phyloP scores from a whole-genome alignment of 2,113 vertebrate genomes.

The Nipponia nippon region DNA sequence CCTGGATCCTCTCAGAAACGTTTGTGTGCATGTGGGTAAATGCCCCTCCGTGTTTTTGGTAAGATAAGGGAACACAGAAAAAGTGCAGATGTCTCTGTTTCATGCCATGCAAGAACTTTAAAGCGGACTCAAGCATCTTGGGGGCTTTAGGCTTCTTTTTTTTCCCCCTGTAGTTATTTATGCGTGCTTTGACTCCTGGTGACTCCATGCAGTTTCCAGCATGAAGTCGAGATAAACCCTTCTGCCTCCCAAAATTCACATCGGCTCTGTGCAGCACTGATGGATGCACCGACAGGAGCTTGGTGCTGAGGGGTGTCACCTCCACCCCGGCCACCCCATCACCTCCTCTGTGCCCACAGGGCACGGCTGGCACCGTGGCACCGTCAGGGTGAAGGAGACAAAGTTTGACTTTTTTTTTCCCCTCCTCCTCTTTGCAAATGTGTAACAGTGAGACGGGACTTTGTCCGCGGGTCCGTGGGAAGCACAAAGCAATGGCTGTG shows the following conservation, averaged over 20 bases:
- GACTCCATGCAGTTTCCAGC: background rate
- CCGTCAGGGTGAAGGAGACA: background rate
- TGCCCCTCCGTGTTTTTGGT: background rate
- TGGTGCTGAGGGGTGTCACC: background rate
- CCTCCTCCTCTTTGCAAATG: constrained; percentile 16
- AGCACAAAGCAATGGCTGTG: constrained; percentile 50
- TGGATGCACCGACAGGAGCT: background rate
- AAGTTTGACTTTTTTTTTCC: background rate
- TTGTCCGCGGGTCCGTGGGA: constrained; percentile 37
- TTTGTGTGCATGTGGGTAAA: background rate
- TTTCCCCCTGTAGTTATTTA: background rate
- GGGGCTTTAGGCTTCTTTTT: background rate
- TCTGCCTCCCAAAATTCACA: background rate
- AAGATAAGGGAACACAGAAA: background rate
- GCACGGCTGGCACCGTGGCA: background rate
- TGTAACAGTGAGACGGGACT: constrained; percentile 27
- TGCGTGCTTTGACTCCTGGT: background rate
- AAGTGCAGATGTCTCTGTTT: background rate
- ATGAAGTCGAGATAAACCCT: background rate
- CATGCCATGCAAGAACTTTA: background rate
- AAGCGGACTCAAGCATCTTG: background rate
- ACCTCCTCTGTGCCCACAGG: background rate
- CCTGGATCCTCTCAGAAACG: background rate
- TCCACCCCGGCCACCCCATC: background rate
- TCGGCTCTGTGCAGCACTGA: rapidly evolving